Conservation (phyloP, 2,113 vertebrate species). For the Silurus glanis region DNA sequence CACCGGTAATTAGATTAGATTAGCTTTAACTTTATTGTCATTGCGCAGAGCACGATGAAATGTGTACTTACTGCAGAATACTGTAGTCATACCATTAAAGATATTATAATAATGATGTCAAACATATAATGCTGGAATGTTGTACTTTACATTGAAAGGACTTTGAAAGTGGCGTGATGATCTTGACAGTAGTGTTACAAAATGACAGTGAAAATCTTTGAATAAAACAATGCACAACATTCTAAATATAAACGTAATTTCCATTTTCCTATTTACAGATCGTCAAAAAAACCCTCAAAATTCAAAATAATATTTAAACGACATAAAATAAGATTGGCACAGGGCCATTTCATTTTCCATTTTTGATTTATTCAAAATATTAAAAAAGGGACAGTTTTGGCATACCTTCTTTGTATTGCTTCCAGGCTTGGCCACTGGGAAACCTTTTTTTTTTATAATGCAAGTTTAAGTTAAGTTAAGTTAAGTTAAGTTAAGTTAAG, state of each 20-base stretch:
- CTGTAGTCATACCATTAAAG: not conserved
- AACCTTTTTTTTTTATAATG: not conserved
- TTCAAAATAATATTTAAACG: not conserved
- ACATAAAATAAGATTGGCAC: not conserved
- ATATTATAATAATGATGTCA: no score
- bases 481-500: no score
- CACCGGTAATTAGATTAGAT: no score
- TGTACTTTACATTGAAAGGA: no score
- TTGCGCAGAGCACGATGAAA: no score
- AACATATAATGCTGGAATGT: no score
- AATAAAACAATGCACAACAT: not conserved
- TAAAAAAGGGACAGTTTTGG: not conserved
- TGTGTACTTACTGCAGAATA: not conserved
- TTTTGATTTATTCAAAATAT: not conserved
- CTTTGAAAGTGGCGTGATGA: no score
- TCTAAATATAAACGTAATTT: not conserved
- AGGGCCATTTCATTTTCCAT: not conserved
- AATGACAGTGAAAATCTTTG: not conserved
- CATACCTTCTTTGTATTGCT: not conserved
- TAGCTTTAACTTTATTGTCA: no score
- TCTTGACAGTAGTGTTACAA: no score
- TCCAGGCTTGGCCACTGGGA: not conserved
- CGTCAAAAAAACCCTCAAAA: not conserved
- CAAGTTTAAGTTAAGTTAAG: no score
- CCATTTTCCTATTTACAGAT: not conserved